Percentiles rank a stretch among this genome's conserved stretches.
phyloP scores from a whole-genome alignment of 1,140 invertebrate genomes.

The Heliconius hermathena region DNA sequence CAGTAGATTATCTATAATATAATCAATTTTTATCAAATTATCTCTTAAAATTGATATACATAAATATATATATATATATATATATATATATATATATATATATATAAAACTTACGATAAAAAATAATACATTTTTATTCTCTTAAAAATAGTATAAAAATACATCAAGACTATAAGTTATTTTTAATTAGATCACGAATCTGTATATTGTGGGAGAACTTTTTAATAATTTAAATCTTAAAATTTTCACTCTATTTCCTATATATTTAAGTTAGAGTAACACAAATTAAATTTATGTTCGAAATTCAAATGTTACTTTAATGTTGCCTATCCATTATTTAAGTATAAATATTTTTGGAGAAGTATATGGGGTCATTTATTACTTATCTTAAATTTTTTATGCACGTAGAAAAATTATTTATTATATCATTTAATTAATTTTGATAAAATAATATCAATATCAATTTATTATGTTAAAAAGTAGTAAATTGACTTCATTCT shows the following conservation, averaged over 20 bases:
- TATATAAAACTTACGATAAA: too few species aligned
- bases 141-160: too few species aligned
- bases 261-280: not conserved
- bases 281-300: not conserved
- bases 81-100: too few species aligned
- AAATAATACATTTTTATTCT: too few species aligned
- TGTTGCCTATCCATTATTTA: not conserved
- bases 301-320: conserved; percentile 4
- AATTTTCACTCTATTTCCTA: not conserved
- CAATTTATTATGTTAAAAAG: not conserved
- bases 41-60: too few species aligned
- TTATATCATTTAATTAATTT: not conserved
- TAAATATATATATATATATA: too few species aligned
- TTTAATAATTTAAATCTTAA: not conserved
- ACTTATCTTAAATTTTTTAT: not conserved
- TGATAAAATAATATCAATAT: not conserved
- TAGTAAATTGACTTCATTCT: conserved; percentile 3
- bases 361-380: not conserved
- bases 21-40: too few species aligned
- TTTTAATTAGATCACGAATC: too few species aligned
- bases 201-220: too few species aligned
- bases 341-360: not conserved
- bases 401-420: not conserved
- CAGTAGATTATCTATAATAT: too few species aligned
- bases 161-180: too few species aligned